A percentile compares a stretch with the other conserved stretches of the same genome.
Conservation (phyloP, 1,140 invertebrate genomes). For the Trichoplusia ni region DNA sequence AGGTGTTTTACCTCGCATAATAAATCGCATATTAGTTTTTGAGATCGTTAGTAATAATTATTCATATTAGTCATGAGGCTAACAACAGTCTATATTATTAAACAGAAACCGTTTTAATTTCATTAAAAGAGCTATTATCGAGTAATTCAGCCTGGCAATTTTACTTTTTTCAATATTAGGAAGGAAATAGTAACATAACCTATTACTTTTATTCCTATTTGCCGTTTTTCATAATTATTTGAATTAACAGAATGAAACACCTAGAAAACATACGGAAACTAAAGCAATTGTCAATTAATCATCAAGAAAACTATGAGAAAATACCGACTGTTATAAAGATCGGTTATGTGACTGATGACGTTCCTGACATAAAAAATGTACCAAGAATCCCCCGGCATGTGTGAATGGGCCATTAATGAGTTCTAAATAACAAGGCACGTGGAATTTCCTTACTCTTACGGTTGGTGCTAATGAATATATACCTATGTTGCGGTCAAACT, state of each 20-base stretch:
- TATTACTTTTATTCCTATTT: too few relatives aligned
- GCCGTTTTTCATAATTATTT: too few relatives aligned
- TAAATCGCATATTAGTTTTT: too few relatives aligned
- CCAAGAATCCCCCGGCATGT: slow-evolving; percentile 18
- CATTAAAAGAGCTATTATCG: too few relatives aligned
- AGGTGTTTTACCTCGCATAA: too few relatives aligned
- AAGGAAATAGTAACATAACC: too few relatives aligned
- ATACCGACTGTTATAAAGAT: slow-evolving; percentile 7
- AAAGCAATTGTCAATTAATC: slow-evolving; percentile 9
- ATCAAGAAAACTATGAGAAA: slow-evolving; percentile 24
- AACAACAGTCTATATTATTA: too few relatives aligned
- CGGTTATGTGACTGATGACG: slow-evolving; percentile 16
- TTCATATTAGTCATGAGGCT: too few relatives aligned
- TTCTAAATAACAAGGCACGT: slow-evolving; percentile 34
- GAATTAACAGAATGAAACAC: neutral
- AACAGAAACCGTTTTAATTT: too few relatives aligned
- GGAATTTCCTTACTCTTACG: slow-evolving; percentile 30
- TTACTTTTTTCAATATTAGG: too few relatives aligned
- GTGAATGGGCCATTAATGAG: slow-evolving; percentile 34
- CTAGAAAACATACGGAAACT: slow-evolving; percentile 1
- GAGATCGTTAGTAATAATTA: too few relatives aligned
- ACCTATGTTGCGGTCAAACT: slow-evolving; percentile 3
- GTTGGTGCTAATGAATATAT: slow-evolving; percentile 30
- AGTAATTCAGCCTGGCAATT: too few relatives aligned
- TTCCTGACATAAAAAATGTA: slow-evolving; percentile 3